A percentile compares a stretch with the other conserved stretches of the same genome.
phyloP scores from a whole-genome alignment of 1,140 invertebrate genomes.

The Hycleus cichorii region DNA sequence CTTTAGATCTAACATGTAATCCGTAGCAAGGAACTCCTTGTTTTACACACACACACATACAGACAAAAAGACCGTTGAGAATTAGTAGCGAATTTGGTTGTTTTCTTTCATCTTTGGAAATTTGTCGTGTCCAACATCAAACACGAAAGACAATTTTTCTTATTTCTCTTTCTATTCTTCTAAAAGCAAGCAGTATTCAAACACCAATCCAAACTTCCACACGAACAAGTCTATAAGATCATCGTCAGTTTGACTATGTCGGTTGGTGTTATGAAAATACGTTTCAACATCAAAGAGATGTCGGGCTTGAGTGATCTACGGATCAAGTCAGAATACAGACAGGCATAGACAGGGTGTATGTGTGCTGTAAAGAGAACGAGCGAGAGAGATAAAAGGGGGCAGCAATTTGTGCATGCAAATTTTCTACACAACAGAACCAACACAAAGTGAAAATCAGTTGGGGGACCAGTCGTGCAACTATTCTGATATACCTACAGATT shows the following conservation, averaged over 20 bases:
- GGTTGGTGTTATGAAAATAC: slow-evolving; percentile 28
- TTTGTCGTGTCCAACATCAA: too few species aligned
- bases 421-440: slow-evolving; percentile 11
- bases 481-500: background rate
- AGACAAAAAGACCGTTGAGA: too few species aligned
- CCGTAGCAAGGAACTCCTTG: too few species aligned
- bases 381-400: too few species aligned
- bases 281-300: slow-evolving; percentile 28
- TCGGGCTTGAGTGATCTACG: slow-evolving; percentile 25
- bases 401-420: slow-evolving; percentile 30
- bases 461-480: background rate
- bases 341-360: too few species aligned
- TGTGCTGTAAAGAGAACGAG: too few species aligned
- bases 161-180: too few species aligned
- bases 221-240: slow-evolving; percentile 10
- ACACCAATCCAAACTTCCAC: slow-evolving; percentile 2
- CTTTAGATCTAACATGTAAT: slow-evolving; percentile 8
- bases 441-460: slow-evolving; percentile 13
- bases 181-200: too few species aligned
- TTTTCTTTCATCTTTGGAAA: too few species aligned
- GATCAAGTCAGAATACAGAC: slow-evolving; percentile 21
- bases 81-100: too few species aligned
- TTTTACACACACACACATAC: too few species aligned
- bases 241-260: slow-evolving; percentile 1
- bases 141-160: too few species aligned